phyloP scores from a whole-genome alignment of 1,140 invertebrate species.

The Zaprionus africanus region DNA sequence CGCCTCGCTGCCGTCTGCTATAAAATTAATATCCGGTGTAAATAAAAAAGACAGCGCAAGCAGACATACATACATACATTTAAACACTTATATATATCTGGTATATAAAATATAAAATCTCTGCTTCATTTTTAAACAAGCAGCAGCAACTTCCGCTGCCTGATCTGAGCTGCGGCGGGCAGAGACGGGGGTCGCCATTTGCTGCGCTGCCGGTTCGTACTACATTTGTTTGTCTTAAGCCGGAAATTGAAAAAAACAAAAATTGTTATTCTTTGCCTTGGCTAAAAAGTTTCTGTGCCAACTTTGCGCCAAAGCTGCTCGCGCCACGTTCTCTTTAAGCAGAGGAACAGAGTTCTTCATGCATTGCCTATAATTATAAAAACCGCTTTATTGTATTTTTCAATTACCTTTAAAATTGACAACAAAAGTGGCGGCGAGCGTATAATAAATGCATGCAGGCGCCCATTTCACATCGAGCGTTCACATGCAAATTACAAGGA shows the following conservation, averaged over 20 bases:
- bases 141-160: slow-evolving; percentile 71
- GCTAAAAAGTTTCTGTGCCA: slow-evolving; percentile 61
- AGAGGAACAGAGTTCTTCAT: neutral
- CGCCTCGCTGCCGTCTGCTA: slow-evolving; percentile 60
- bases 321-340: neutral
- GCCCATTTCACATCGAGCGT: slow-evolving; percentile 17
- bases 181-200: slow-evolving; percentile 20
- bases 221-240: slow-evolving; percentile 82
- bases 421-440: slow-evolving; percentile 66
- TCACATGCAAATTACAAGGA: slow-evolving; percentile 80
- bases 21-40: slow-evolving; percentile 83
- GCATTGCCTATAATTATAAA: slow-evolving; percentile 65
- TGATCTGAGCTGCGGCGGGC: slow-evolving; percentile 19
- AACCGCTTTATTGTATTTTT: slow-evolving; percentile 82
- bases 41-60: slow-evolving; percentile 61
- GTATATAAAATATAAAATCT: slow-evolving; percentile 5
- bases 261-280: slow-evolving; percentile 65
- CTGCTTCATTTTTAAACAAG: slow-evolving; percentile 64
- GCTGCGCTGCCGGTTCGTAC: slow-evolving; percentile 42
- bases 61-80: neutral
- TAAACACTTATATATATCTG: neutral
- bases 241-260: slow-evolving; percentile 79
- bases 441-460: slow-evolving; percentile 59
- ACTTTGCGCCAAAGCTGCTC: slow-evolving; percentile 34
- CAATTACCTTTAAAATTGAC: slow-evolving; percentile 82